These are phyloP conservation scores for Oryzias javanicus DNA, from an alignment of 2,113 vertebrate species.

Conservation along the genomic window DNA sequence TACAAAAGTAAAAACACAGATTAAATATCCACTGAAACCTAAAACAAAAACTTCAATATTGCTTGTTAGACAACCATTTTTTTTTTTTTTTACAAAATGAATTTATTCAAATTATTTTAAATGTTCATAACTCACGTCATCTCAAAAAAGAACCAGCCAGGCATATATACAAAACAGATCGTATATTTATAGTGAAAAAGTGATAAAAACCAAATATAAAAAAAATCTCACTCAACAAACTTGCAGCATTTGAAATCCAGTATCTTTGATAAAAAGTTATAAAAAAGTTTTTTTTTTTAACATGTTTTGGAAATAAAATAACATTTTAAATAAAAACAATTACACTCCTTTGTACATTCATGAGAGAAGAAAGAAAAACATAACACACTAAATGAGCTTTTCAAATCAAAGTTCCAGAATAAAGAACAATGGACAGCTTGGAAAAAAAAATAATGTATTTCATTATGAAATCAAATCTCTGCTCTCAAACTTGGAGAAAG, in stretches of 20 bases:
- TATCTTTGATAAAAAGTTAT: constrained; percentile 67
- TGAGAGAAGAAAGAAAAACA: constrained; percentile 45
- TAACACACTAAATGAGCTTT: constrained; percentile 57
- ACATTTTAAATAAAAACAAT: constrained; percentile 78
- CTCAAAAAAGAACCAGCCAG: constrained; percentile 55
- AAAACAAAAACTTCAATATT: too few species aligned
- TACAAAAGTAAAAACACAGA: background rate
- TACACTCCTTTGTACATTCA: constrained; percentile 83
- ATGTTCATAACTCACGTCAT: constrained; percentile 55
- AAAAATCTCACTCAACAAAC: constrained; percentile 67
- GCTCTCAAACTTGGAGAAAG: constrained; percentile 68
- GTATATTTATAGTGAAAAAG: constrained; percentile 62
- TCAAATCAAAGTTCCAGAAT: constrained; percentile 64
- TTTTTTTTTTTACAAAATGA: constrained; percentile 14
- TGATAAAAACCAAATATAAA: constrained; percentile 65
- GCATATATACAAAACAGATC: constrained; percentile 61
- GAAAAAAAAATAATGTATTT: constrained; percentile 64
- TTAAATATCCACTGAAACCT: background rate
- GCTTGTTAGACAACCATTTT: too few species aligned
- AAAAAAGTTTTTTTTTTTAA: constrained; percentile 64
- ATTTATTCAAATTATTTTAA: constrained; percentile 58
- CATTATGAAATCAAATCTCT: constrained; percentile 74
- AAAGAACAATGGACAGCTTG: constrained; percentile 53
- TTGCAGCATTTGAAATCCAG: constrained; percentile 78
- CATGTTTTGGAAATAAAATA: constrained; percentile 58